A percentile compares a stretch with the other conserved stretches of the same genome.
Conservation (phyloP, 2,797 vertebrate genomes). For the Anas acuta region DNA sequence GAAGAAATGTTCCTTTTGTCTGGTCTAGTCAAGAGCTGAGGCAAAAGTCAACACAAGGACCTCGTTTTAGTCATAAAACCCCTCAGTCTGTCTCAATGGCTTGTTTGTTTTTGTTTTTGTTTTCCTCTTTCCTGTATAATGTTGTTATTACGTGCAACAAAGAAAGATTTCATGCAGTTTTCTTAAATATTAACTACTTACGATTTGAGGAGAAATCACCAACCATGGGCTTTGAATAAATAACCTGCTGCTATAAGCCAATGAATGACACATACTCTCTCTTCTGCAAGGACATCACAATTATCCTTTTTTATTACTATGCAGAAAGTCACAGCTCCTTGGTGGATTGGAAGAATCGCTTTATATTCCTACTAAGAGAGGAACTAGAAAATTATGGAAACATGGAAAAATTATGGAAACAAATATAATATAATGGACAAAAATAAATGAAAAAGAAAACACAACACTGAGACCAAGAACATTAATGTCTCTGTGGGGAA, state of each 20-base stretch:
- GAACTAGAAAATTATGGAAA: neutral
- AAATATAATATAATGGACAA: neutral
- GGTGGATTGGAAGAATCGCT: neutral
- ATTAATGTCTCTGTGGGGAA: neutral
- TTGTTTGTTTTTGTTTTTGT: neutral
- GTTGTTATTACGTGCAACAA: neutral
- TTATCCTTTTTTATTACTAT: neutral
- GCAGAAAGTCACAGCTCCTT: neutral
- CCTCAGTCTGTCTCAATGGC: neutral
- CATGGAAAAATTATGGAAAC: neutral
- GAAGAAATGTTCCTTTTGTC: slow-evolving; percentile 7
- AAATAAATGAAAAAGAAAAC: neutral
- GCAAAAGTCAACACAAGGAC: slow-evolving; percentile 36
- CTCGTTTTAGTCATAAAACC: slow-evolving; percentile 15
- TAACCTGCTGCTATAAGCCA: neutral
- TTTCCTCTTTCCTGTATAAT: neutral
- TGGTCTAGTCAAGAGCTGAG: neutral
- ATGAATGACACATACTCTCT: neutral
- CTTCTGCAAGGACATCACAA: neutral
- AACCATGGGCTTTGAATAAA: neutral
- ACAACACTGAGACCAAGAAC: neutral
- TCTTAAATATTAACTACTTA: slow-evolving; percentile 22
- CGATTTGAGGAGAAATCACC: neutral
- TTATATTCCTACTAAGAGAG: neutral
- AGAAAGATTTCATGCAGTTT: neutral